Evolutionary conservation across 2,797 vertebrate species (phyloP).

Genomic region (Furcifer pardalis): DNA sequence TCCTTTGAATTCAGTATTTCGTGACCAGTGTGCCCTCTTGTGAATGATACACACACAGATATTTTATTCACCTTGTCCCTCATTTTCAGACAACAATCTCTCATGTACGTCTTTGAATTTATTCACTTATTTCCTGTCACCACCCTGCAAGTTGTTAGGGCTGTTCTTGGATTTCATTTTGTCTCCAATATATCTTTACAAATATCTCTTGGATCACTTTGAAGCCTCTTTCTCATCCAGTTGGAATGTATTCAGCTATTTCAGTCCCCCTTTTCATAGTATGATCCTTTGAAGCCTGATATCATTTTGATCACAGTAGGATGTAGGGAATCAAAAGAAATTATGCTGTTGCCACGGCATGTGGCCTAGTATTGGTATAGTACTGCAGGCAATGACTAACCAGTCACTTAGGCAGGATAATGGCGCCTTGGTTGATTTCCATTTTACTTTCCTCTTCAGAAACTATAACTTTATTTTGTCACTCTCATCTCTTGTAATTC

Average conservation of each 20-base stretch:
- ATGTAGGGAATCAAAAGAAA: conserved; percentile 41
- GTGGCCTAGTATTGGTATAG: not conserved
- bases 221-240: conserved; percentile 24
- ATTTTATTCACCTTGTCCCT: conserved; percentile 33
- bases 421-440: conserved; percentile 22
- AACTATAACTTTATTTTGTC: conserved; percentile 9
- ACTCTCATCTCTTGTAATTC: not conserved
- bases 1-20: conserved; percentile 41
- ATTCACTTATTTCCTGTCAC: not conserved
- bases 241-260: conserved; percentile 37
- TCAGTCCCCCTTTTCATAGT: conserved; percentile 29
- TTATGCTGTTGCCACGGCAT: conserved; percentile 27
- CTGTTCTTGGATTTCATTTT: conserved; percentile 43
- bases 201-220: conserved; percentile 45
- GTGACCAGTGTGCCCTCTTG: conserved; percentile 12
- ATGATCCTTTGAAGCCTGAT: conserved; percentile 29
- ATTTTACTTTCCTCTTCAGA: not conserved
- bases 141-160: not conserved
- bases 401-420: conserved; percentile 24
- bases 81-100: conserved; percentile 40
- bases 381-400: conserved; percentile 32
- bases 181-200: conserved; percentile 33
- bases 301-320: conserved; percentile 32
- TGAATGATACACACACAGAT: conserved; percentile 14
- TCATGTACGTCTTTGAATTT: conserved; percentile 21